A percentile compares a stretch with the other conserved stretches of the same genome.
These are phyloP conservation scores for Dinomys branickii DNA, from an alignment of 2,113 vertebrate genomes.

Conservation along the genomic window DNA sequence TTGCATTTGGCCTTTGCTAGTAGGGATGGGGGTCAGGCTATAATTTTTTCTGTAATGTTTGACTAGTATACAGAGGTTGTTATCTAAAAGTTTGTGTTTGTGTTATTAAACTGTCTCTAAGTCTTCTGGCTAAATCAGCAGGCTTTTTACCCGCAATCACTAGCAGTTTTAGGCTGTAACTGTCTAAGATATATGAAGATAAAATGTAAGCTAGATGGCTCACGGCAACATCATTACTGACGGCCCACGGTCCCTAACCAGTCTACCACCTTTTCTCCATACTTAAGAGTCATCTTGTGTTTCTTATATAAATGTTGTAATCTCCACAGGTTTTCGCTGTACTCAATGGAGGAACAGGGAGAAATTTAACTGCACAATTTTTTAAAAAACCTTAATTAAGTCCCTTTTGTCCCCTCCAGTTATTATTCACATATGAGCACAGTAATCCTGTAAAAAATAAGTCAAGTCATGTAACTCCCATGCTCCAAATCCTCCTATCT, in stretches of 20 bases:
- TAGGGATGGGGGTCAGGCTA: not conserved
- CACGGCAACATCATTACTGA: not conserved
- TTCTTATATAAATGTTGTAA: not conserved
- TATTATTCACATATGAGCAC: not conserved
- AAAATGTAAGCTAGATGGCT: slow-evolving; percentile 7
- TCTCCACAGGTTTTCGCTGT: not conserved
- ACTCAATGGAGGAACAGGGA: not conserved
- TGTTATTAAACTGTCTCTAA: not conserved
- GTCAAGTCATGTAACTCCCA: not conserved
- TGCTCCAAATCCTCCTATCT: slow-evolving; percentile 4
- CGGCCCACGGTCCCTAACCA: not conserved
- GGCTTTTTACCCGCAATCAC: not conserved
- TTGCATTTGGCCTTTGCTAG: not conserved
- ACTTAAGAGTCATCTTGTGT: not conserved
- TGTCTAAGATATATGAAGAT: not conserved
- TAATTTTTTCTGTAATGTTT: not conserved
- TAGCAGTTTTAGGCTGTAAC: not conserved
- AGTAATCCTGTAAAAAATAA: slow-evolving; percentile 9
- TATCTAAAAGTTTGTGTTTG: not conserved
- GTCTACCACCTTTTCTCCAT: not conserved
- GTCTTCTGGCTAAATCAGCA: not conserved
- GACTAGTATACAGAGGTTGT: not conserved
- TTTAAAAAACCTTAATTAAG: not conserved
- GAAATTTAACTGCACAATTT: not conserved
- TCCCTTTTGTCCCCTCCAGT: not conserved